These are phyloP conservation scores for Enteromius afrohamiltoni DNA, from an alignment of 2,797 vertebrate genomes.

Conservation along the genomic window DNA sequence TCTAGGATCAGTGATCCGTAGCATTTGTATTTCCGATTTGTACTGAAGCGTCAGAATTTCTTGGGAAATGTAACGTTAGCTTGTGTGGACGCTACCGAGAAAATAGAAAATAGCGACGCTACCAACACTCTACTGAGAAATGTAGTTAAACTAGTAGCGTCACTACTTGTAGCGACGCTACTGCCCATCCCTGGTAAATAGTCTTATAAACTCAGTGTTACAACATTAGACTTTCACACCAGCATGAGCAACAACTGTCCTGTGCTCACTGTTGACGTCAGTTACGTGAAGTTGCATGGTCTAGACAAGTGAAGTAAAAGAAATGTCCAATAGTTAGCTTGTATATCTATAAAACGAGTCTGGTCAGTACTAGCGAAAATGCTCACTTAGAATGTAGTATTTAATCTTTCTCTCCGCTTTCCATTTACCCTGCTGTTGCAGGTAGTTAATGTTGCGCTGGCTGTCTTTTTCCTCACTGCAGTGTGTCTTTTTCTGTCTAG, in stretches of 20 bases:
- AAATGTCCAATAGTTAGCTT: background rate
- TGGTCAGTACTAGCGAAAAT: slow-evolving; percentile 11
- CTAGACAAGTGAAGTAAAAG: background rate
- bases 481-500: slow-evolving; percentile 27
- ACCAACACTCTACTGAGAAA: no score
- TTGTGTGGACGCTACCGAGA: no score
- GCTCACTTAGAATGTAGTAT: background rate
- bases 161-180: no score
- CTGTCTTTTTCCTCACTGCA: slow-evolving; percentile 41
- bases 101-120: no score
- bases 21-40: no score
- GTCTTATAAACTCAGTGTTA: background rate
- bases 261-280: background rate
- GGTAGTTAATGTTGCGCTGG: slow-evolving; percentile 28
- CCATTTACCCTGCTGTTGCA: slow-evolving; percentile 32
- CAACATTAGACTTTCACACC: background rate
- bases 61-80: no score
- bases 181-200: no score
- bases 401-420: slow-evolving; percentile 7
- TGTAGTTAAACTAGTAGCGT: no score
- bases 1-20: no score
- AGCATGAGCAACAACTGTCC: background rate
- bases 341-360: slow-evolving; percentile 7
- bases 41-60: no score
- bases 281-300: background rate